Conservation (phyloP, 2,888 invertebrate genomes). For the Drepana falcataria region DNA sequence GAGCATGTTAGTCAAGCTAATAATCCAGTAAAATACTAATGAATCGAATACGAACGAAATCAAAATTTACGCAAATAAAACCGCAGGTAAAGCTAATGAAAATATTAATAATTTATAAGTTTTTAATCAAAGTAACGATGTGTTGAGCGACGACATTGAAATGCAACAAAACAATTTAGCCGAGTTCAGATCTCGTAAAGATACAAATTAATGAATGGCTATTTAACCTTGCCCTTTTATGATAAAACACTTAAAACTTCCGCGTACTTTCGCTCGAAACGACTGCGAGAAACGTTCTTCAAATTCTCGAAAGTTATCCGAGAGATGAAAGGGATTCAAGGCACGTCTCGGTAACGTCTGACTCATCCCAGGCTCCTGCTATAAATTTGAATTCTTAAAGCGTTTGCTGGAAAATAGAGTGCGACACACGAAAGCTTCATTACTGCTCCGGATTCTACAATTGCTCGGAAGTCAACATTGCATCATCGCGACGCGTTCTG, state of each 20-base stretch:
- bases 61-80: no score
- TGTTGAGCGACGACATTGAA: neutral
- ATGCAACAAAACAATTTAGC: neutral
- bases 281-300: conserved; percentile 18
- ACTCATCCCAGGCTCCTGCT: conserved; percentile 44
- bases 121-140: no score
- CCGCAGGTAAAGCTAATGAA: no score
- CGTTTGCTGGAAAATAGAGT: conserved; percentile 38
- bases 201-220: conserved; percentile 8
- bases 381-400: conserved; percentile 60
- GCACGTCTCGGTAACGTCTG: conserved; percentile 57
- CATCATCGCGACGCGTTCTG: neutral
- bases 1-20: no score
- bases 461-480: neutral
- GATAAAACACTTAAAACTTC: conserved; percentile 26
- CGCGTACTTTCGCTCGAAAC: conserved; percentile 16
- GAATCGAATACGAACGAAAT: no score
- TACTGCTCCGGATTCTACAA: neutral
- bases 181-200: neutral
- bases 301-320: conserved; percentile 29
- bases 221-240: conserved; percentile 25
- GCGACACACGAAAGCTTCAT: conserved; percentile 2
- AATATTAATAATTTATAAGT: no score
- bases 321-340: conserved; percentile 41
- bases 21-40: no score